These are phyloP conservation scores for Hypotaenidia okinawae DNA, from an alignment of 2,797 vertebrate species.

Conservation along the genomic window DNA sequence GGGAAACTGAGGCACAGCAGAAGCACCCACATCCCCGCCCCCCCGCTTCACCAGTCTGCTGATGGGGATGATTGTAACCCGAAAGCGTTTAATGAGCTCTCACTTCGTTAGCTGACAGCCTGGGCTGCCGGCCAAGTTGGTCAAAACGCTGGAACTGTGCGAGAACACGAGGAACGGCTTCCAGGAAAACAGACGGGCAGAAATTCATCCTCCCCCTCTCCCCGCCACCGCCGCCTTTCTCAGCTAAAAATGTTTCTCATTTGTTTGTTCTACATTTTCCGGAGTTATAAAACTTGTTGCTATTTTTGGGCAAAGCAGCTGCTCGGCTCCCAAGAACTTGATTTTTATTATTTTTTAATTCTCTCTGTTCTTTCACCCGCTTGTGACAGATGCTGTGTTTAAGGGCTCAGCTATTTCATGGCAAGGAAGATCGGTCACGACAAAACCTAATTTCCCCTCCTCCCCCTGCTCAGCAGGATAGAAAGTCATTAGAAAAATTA, in stretches of 20 bases:
- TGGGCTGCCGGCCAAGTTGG: conserved; percentile 32
- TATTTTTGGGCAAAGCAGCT: conserved; percentile 72
- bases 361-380: not conserved
- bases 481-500: not conserved
- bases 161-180: conserved; percentile 48
- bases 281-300: conserved; percentile 68
- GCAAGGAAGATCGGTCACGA: not conserved
- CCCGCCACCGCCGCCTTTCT: not conserved
- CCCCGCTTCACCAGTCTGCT: too few relatives aligned
- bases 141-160: conserved; percentile 8
- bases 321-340: not conserved
- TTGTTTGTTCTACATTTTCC: conserved; percentile 71
- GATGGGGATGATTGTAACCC: too few relatives aligned
- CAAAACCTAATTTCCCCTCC: too few relatives aligned
- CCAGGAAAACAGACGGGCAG: conserved; percentile 59
- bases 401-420: not conserved
- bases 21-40: not conserved
- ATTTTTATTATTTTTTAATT: not conserved
- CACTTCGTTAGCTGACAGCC: not conserved
- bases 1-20: not conserved
- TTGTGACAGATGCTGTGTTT: not conserved
- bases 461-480: too few relatives aligned
- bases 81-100: not conserved
- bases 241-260: conserved; percentile 28
- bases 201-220: not conserved